Evolutionary conservation across 2,888 invertebrate genomes (phyloP).

Genomic region (Catotricha subobsoleta): DNA sequence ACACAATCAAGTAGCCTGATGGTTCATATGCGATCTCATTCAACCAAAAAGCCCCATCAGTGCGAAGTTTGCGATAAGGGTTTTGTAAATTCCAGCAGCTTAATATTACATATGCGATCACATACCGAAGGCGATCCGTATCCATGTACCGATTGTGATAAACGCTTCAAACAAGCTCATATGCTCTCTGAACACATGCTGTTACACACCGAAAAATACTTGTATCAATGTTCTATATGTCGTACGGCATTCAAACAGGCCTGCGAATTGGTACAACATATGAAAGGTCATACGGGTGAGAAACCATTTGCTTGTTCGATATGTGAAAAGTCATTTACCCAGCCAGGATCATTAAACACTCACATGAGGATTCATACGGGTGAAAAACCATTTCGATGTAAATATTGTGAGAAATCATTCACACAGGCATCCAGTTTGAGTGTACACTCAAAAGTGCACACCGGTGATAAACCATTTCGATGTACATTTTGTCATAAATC

Average conservation of each 20-base stretch:
- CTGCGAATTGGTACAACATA: slow-evolving; percentile 29
- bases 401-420: slow-evolving; percentile 27
- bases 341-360: slow-evolving; percentile 28
- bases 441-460: slow-evolving; percentile 29
- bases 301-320: slow-evolving; percentile 28
- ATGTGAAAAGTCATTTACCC: slow-evolving; percentile 29
- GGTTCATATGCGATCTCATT: slow-evolving; percentile 28
- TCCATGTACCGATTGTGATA: slow-evolving; percentile 25
- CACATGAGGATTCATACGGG: slow-evolving; percentile 29
- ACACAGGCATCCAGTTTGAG: slow-evolving; percentile 29
- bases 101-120: slow-evolving; percentile 23
- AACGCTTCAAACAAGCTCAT: slow-evolving; percentile 27
- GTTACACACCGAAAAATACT: slow-evolving; percentile 26
- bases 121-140: slow-evolving; percentile 23
- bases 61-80: slow-evolving; percentile 28
- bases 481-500: slow-evolving; percentile 28
- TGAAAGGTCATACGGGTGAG: slow-evolving; percentile 28
- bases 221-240: slow-evolving; percentile 28
- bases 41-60: slow-evolving; percentile 27
- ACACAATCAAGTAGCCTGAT: slow-evolving; percentile 29
- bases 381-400: slow-evolving; percentile 28
- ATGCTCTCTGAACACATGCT: slow-evolving; percentile 28
- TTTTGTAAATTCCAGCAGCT: slow-evolving; percentile 26
- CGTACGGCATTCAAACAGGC: slow-evolving; percentile 24
- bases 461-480: slow-evolving; percentile 26